Base-by-base conservation (phyloP, 1,140 invertebrate genomes). In the Acromyrmex charruanus region DNA sequence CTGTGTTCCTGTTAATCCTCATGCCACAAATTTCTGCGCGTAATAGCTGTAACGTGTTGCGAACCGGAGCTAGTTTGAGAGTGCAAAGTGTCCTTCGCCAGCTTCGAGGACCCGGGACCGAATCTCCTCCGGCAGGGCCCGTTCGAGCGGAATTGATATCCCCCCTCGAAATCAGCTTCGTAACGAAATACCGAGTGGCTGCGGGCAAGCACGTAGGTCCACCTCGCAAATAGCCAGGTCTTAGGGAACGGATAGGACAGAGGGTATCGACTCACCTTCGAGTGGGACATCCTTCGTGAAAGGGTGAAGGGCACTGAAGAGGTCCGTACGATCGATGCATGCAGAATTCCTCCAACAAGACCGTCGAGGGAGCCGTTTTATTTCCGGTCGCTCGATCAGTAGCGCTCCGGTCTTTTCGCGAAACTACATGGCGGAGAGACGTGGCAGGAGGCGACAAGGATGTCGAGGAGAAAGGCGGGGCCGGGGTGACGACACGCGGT, bases 381-480 rank as follows among this genome's bases (percentile, higher is more conserved):
- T 92, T 92, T 92, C 89, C 87, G 89, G 90, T 85, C 87, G 63
- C 58, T 81, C 80, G 89, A 92, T 91, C 89, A 74, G 55, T 85
- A 44, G 77, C 75, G 69, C 65, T 69, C 6, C 80, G 72, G 74
- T 89, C 85, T 71, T 87, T 82, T 87, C 71, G 79, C 75, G 31
- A 82, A 90, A 90, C 79, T 39, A 55, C 44, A 49, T 51, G 31
- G 39, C 14, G 55, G n/a, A 14, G 79, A 87, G 75, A 88, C 58
- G 85, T 63, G 55, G 18, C 14, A 31, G 61, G 69, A 84, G 58
- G n/a, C 55, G 68, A 16, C 77, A 35, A 71, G 58, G 14, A 49
- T 28, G 59, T 14, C 35, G 25, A 4, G 31, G 39, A 35, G n/a
- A 68, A 77, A 12, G 28, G 28, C n/a, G 28, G 58, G 66, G 31